Conservation (phyloP, 2,113 vertebrate genomes). For the Ictalurus punctatus region DNA sequence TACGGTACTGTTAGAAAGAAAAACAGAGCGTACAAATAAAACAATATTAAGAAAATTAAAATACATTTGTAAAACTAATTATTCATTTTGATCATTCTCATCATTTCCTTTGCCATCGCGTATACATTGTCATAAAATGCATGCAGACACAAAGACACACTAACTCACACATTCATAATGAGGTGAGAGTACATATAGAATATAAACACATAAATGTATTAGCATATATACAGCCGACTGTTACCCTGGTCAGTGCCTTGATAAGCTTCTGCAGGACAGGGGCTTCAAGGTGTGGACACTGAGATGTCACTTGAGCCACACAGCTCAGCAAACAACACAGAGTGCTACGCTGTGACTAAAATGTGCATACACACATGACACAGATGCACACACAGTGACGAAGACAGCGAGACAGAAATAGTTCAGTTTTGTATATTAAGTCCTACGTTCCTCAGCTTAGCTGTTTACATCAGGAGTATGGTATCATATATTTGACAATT, state of each 20-base stretch:
- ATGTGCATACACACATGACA: background rate
- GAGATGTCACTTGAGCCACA: slow-evolving; percentile 68
- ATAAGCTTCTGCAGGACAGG: slow-evolving; percentile 69
- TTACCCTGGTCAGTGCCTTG: slow-evolving; percentile 72
- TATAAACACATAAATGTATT: background rate
- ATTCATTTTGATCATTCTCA: background rate
- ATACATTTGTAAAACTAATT: background rate
- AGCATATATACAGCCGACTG: slow-evolving; percentile 2
- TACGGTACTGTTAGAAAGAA: slow-evolving; percentile 56
- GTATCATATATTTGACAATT: background rate
- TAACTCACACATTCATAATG: background rate
- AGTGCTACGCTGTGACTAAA: slow-evolving; percentile 72
- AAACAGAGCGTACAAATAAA: background rate
- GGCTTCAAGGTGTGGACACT: slow-evolving; percentile 72
- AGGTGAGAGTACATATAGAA: background rate
- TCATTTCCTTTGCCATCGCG: background rate
- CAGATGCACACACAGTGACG: background rate
- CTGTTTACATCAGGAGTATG: background rate
- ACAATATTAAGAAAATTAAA: background rate
- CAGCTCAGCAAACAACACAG: slow-evolving; percentile 74
- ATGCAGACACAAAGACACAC: background rate
- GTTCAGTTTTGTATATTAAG: background rate
- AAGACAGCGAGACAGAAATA: background rate
- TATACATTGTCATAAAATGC: background rate
- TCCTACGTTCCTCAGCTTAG: background rate